Evolutionary conservation across 2,888 invertebrate species (phyloP), one percentile per base, ranked within the genome.

Genomic region (Flexamia atlantica): DNA sequence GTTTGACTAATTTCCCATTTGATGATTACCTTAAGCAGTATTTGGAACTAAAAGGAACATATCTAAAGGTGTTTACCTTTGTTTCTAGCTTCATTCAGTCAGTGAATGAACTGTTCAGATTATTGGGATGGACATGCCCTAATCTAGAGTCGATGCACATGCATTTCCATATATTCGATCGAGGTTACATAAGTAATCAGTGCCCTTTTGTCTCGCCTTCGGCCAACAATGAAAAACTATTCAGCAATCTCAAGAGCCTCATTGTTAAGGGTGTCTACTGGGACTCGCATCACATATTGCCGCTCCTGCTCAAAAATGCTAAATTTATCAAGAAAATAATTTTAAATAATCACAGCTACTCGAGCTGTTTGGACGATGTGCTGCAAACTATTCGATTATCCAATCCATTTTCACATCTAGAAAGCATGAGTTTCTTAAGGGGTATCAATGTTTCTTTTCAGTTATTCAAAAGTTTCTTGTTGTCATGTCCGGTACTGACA

Each of bases 241-340:
- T 79, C 28, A 32, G 32, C 20, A 79, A 57, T 17, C 50, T 79
- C 14, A 79, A 79, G 23, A 36, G 57, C 25, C 57, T 79, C 3
- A 50, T 32, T 17, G 23, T 79, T 14, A 79, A 79, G 50, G 79
- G 79, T 57, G 50, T 79, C 5, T 79, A 53, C 46, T 79, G 79
- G 79, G 79, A 79, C 32, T 79, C 79, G 0, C 53, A 57, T 36
- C 36, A 74, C 12, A 40, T 83, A 12, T 57, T 83, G 23, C 25
- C 57, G 23, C 40, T 83, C 20, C 40, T 83, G 57, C 57, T 83
- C 14, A 83, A 25, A 57, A 83, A 74, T 74, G 82, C 82, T 36
- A 25, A 17, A n/a, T 60, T 14, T 14, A 74, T 83, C 23, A 57
- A 74, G 40, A 72, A 83, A 57, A 28, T 82, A 1, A 28, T 82